Conservation (phyloP, 2,797 vertebrate species). For the Lacerta viridis region DNA sequence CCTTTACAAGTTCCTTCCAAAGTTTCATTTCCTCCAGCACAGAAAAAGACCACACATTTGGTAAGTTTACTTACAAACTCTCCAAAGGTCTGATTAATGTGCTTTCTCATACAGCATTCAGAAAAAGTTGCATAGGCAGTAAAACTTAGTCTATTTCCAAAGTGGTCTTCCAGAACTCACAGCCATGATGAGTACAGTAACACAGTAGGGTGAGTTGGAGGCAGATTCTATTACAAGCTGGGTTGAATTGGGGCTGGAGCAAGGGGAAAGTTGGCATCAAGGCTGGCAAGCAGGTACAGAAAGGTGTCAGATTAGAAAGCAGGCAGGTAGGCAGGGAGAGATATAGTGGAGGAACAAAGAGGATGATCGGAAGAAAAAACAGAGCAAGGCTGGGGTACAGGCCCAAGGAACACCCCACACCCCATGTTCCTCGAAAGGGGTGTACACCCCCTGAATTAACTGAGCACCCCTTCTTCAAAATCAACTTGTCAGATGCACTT, state of each 20-base stretch:
- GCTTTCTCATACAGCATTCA: no score
- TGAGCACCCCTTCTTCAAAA: not conserved
- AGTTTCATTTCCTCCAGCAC: no score
- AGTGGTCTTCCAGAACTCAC: no score
- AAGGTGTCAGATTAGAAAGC: not conserved
- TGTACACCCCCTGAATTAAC: not conserved
- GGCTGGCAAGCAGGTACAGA: not conserved
- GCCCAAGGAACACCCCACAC: not conserved
- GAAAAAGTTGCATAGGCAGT: no score
- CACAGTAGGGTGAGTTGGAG: not conserved
- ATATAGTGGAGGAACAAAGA: not conserved
- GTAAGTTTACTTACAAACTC: no score
- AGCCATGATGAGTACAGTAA: not conserved
- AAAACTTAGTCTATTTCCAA: no score
- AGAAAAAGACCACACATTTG: no score
- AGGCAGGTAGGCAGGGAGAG: not conserved
- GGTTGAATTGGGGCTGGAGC: not conserved
- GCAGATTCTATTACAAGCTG: not conserved
- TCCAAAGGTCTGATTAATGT: no score
- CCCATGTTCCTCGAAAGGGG: not conserved
- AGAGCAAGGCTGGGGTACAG: not conserved
- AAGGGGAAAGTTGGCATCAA: not conserved
- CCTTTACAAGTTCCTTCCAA: no score
- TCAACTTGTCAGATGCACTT: not conserved
- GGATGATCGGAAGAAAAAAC: not conserved